Evolutionary conservation across 1,140 invertebrate genomes (phyloP).

Genomic region (Euborellia annulipes): DNA sequence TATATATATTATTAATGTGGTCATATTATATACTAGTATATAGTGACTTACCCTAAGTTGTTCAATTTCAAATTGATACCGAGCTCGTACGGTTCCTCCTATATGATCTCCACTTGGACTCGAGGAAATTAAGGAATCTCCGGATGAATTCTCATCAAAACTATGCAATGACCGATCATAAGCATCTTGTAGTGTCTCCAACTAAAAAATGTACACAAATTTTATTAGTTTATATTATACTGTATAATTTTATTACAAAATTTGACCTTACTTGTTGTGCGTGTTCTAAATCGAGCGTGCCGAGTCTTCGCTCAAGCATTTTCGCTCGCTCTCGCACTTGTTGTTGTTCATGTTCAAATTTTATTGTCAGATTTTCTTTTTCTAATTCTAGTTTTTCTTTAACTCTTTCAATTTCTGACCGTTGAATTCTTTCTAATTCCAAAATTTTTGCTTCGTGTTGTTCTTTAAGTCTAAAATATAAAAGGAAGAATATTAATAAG

Average conservation of each 20-base stretch:
- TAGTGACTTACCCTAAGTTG: slow-evolving; percentile 52
- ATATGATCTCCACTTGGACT: too few relatives aligned
- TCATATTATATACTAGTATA: too few relatives aligned
- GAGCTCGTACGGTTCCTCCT: slow-evolving; percentile 9
- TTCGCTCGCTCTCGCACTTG: slow-evolving; percentile 39
- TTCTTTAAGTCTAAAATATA: slow-evolving; percentile 9
- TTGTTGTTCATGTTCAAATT: slow-evolving; percentile 31
- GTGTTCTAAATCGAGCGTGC: slow-evolving; percentile 57
- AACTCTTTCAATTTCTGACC: slow-evolving; percentile 23
- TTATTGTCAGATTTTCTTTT: slow-evolving; percentile 24
- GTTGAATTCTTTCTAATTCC: slow-evolving; percentile 27
- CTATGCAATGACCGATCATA: slow-evolving; percentile 34
- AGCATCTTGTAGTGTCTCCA: slow-evolving; percentile 47
- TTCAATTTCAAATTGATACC: slow-evolving; percentile 74
- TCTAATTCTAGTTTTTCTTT: slow-evolving; percentile 31
- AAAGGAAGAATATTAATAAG: too few relatives aligned
- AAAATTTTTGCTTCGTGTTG: slow-evolving; percentile 28
- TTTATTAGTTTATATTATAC: too few relatives aligned
- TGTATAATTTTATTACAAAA: too few relatives aligned
- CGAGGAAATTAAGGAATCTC: too few relatives aligned
- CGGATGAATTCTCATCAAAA: too few relatives aligned
- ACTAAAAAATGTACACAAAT: too few relatives aligned
- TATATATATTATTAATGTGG: too few relatives aligned
- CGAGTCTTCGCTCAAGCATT: slow-evolving; percentile 46
- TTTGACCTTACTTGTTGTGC: slow-evolving; percentile 40